Evolutionary conservation across 1,140 invertebrate species (phyloP).

Genomic region (Pogonognathellus flavescens): DNA sequence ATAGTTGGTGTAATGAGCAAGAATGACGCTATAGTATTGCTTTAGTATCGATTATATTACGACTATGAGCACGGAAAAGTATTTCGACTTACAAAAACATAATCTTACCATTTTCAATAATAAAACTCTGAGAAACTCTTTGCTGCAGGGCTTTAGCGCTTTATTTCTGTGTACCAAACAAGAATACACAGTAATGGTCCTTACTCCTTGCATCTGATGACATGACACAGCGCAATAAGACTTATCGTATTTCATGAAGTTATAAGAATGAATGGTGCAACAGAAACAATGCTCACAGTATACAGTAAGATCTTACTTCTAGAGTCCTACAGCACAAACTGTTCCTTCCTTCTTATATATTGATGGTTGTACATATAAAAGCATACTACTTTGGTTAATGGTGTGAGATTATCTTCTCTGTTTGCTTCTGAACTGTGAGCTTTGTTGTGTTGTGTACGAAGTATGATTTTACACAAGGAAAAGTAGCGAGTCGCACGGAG

Average conservation of each 20-base stretch:
- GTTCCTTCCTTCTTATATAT: conserved; percentile 8
- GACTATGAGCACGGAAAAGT: background rate
- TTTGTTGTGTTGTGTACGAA: background rate
- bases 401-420: conserved; percentile 30
- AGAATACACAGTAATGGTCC: background rate
- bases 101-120: too few species aligned
- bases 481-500: too few species aligned
- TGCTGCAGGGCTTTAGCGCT: too few species aligned
- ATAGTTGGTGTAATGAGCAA: background rate
- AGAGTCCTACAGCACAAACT: too few species aligned
- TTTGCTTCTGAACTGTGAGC: conserved; percentile 14
- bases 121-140: too few species aligned
- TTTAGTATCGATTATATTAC: conserved; percentile 16
- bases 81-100: too few species aligned
- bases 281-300: background rate
- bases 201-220: conserved; percentile 7
- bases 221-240: conserved; percentile 7
- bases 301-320: too few species aligned
- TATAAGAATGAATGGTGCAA: background rate
- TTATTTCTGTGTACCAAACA: too few species aligned
- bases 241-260: background rate
- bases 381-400: conserved; percentile 20
- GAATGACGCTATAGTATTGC: conserved; percentile 10
- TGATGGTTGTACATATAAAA: background rate
- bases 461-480: background rate